These are phyloP conservation scores for Smutsia temminckii DNA, from an alignment of 2,797 vertebrate genomes.

Conservation along the genomic window DNA sequence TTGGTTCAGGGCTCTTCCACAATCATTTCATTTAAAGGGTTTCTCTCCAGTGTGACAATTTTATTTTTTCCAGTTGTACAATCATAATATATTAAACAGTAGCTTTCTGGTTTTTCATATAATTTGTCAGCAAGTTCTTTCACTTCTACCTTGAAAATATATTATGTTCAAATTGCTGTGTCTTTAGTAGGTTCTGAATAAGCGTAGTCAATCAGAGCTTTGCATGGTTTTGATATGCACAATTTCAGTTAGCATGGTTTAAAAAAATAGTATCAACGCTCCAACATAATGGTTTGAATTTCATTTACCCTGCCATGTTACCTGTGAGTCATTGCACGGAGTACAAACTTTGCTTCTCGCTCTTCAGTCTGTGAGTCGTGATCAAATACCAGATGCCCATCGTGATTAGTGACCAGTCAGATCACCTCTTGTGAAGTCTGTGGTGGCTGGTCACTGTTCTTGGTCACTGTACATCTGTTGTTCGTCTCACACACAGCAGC, in stretches of 20 bases:
- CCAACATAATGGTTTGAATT: not conserved
- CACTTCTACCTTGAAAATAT: not conserved
- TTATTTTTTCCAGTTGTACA: not conserved
- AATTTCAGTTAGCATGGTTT: not conserved
- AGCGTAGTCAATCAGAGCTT: not conserved
- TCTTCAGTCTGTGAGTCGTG: not conserved
- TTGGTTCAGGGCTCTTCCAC: not conserved
- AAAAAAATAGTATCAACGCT: not conserved
- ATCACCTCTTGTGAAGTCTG: not conserved
- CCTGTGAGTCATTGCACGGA: not conserved
- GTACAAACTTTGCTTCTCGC: not conserved
- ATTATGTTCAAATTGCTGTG: not conserved
- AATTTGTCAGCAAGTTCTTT: not conserved
- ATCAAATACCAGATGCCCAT: not conserved
- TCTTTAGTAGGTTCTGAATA: not conserved
- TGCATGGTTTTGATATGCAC: not conserved
- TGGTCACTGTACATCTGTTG: not conserved
- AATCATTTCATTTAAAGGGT: not conserved
- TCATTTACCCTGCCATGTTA: too few relatives aligned
- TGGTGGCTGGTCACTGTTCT: not conserved
- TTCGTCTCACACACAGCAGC: not conserved
- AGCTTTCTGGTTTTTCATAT: not conserved
- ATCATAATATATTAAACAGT: not conserved
- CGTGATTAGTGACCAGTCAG: not conserved
- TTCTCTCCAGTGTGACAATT: not conserved